Conservation (phyloP, 2,888 invertebrate genomes). For the Emmelina monodactyla region DNA sequence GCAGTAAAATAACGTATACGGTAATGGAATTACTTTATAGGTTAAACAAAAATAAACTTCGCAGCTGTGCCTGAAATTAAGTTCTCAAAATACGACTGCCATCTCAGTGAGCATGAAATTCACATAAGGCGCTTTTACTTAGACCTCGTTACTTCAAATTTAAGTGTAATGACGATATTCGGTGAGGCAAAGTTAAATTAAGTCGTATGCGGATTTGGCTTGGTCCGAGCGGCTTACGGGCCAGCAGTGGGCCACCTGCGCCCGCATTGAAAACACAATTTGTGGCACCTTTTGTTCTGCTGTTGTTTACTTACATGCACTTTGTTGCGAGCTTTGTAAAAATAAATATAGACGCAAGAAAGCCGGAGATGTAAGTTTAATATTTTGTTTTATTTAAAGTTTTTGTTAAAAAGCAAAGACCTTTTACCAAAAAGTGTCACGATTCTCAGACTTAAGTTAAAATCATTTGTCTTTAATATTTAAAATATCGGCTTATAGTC, state of each 20-base stretch:
- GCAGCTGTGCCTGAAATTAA: background rate
- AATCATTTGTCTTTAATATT: too few species aligned
- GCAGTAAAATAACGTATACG: too few species aligned
- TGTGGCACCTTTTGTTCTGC: conserved; percentile 44
- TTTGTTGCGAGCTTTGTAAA: too few species aligned
- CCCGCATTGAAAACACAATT: conserved; percentile 49
- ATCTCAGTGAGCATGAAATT: background rate
- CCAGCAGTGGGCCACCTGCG: conserved; percentile 43
- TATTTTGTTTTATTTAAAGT: too few species aligned
- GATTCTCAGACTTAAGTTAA: too few species aligned
- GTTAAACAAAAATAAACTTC: background rate
- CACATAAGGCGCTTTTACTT: conserved; percentile 2
- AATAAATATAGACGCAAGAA: too few species aligned
- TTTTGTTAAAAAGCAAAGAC: too few species aligned
- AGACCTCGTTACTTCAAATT: conserved; percentile 30
- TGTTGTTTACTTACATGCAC: conserved; percentile 46
- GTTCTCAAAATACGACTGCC: conserved; percentile 3
- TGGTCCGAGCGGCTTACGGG: conserved; percentile 44
- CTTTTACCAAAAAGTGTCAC: too few species aligned
- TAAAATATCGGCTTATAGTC: too few species aligned
- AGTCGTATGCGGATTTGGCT: conserved; percentile 53
- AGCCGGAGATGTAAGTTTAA: too few species aligned
- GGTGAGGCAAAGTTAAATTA: conserved; percentile 60
- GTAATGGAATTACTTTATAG: too few species aligned
- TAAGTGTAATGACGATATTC: conserved; percentile 48